Conservation (phyloP, 2,113 vertebrate species). For the Rhizomys pruinosus region DNA sequence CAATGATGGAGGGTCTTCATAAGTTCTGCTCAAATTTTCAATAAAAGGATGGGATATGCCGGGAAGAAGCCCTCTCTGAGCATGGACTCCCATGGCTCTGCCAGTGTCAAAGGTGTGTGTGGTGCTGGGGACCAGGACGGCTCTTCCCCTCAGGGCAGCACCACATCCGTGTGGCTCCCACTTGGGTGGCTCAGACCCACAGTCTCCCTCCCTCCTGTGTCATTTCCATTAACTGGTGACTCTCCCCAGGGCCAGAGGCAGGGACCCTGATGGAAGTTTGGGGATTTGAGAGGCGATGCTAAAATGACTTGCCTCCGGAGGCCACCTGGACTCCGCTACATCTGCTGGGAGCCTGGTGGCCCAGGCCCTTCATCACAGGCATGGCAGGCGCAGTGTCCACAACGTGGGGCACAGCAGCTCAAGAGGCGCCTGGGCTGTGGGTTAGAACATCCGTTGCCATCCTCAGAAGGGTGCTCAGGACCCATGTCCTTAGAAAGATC, state of each 20-base stretch:
- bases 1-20: no score
- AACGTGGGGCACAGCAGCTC: slow-evolving; percentile 52
- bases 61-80: neutral
- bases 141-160: neutral
- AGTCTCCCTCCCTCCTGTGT: neutral
- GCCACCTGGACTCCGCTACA: slow-evolving; percentile 82
- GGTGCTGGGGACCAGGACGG: neutral
- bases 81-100: neutral
- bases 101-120: neutral
- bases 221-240: neutral
- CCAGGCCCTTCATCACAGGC: no score
- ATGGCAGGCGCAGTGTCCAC: slow-evolving; percentile 68
- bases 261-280: slow-evolving; percentile 47
- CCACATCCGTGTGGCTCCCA: neutral
- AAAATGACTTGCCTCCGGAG: slow-evolving; percentile 78
- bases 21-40: neutral
- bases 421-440: neutral
- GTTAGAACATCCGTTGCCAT: neutral
- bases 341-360: slow-evolving; percentile 73
- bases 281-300: slow-evolving; percentile 67
- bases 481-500: neutral
- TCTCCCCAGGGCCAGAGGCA: neutral
- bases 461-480: neutral
- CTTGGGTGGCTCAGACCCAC: no score
- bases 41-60: neutral